A percentile compares a stretch with the other conserved stretches of the same genome.
Evolutionary conservation across 1,140 invertebrate species (phyloP).

Genomic region (Asbolus verrucosus): DNA sequence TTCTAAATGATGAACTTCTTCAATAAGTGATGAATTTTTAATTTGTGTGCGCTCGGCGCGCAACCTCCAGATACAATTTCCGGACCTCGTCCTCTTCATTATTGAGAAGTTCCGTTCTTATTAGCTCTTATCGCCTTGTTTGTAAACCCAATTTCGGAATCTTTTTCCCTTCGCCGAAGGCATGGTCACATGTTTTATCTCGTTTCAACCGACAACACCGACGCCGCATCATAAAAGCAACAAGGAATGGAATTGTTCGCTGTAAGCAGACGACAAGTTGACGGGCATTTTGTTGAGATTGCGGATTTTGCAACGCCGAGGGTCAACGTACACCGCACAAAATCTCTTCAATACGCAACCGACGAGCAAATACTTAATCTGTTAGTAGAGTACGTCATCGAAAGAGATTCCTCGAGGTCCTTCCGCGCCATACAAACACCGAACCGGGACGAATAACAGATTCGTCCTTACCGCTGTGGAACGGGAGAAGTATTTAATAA

Average conservation of each 20-base stretch:
- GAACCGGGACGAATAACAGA: no score
- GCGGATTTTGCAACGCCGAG: conserved; percentile 30
- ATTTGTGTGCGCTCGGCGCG: background rate
- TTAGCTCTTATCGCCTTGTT: conserved; percentile 20
- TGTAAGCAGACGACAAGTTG: conserved; percentile 37
- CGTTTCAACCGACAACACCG: conserved; percentile 7
- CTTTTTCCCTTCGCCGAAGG: background rate
- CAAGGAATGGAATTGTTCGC: conserved; percentile 35
- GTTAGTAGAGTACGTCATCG: background rate
- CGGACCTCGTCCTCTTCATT: conserved; percentile 17
- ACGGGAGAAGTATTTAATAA: no score
- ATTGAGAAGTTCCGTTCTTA: conserved; percentile 23
- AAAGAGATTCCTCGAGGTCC: no score
- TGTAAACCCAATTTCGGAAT: conserved; percentile 15
- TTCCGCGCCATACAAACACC: background rate
- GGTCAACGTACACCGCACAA: conserved; percentile 25
- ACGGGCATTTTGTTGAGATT: conserved; percentile 35
- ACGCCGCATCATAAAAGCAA: conserved; percentile 22
- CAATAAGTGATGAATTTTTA: conserved; percentile 25
- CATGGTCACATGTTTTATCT: conserved; percentile 16
- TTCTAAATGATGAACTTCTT: background rate
- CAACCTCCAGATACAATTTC: conserved; percentile 11
- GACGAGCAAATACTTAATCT: conserved; percentile 20
- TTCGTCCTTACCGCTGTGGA: no score
- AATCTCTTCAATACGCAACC: conserved; percentile 24